Percentiles rank a stretch among this genome's conserved stretches.
phyloP scores from a whole-genome alignment of 2,888 invertebrate genomes.

The Caenorhabditis sp. region DNA sequence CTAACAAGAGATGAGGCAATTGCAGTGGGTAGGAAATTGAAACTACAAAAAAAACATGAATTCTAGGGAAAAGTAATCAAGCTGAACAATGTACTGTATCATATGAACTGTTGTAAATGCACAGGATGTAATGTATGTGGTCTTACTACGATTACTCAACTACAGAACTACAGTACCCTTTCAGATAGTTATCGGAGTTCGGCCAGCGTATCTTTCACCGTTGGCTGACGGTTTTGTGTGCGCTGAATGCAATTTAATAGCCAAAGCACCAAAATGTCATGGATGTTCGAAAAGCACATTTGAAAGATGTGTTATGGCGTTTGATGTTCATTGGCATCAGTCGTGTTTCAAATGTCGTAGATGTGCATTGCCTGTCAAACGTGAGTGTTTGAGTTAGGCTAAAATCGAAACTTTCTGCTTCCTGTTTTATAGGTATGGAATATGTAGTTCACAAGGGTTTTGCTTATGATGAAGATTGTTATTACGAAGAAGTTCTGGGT shows the following conservation, averaged over 20 bases:
- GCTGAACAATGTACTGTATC: not conserved
- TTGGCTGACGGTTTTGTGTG: not conserved
- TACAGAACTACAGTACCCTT: too few relatives aligned
- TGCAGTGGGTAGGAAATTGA: not conserved
- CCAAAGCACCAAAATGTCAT: constrained; percentile 1
- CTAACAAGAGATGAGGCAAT: not conserved
- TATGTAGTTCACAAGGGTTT: constrained; percentile 4
- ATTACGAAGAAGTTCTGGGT: not conserved
- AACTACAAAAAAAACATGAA: not conserved
- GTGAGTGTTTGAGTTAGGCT: not conserved
- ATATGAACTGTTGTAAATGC: not conserved
- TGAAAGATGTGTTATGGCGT: constrained; percentile 2
- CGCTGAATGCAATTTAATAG: not conserved
- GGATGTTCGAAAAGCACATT: constrained; percentile 2
- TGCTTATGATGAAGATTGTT: constrained; percentile 7
- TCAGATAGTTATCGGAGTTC: not conserved
- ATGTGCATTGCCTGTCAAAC: not conserved
- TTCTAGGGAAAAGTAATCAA: not conserved
- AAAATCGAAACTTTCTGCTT: not conserved
- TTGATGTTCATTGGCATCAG: constrained; percentile 7
- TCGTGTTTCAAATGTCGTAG: constrained; percentile 5
- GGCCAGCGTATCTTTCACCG: not conserved
- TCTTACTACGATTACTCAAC: too few relatives aligned
- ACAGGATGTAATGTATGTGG: not conserved
- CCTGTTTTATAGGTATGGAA: not conserved